Base-by-base conservation (phyloP, 2,888 invertebrate genomes). In the Tetragnatha montana region DNA sequence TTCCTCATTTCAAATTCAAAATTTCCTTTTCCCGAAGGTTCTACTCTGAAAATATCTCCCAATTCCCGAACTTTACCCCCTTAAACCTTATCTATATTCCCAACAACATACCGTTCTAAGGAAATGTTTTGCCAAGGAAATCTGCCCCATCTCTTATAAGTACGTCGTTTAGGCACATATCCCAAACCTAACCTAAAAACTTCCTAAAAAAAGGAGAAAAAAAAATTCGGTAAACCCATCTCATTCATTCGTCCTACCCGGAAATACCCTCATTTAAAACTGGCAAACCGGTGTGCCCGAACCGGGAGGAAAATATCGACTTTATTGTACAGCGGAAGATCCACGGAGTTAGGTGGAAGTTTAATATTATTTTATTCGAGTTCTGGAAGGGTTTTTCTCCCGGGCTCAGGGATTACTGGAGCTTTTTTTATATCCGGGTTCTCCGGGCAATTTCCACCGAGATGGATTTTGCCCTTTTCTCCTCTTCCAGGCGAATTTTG, bases 41-140 rank as follows among this genome's bases (percentile, higher is more conserved):
- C 35, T 2, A 35, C 35, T 35, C 35, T 35, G 35, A 35, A 35
- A 35, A 35, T 35, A 35, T 35, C 4, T 35, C 35, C 35, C 35
- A 35, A 35, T 35, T 35, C 35, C 35, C 35, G 35, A 35, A 35
- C 35, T 35, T 35, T 35, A 2, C 1, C 35, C 35, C 35, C 35
- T 4, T 35, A 2, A 6, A 60, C 49, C 50, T 6, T 50, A 71
- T 81, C 81, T 81, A 19, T n/a, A 50, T 81, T 81, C 71, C 35
- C 35, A 35, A 50, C 35, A 19, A 81, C 14, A 69, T 21, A 71
- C 71, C 81, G 70, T 49, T 49, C 50, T 6, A 69, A 35, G 19
- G 49, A 81, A 68, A 71, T 86, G 86, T 86, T 86, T 86, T 74
- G 79, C 80, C 86, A 86, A 86, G 35, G 60, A 70, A 78, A 85